Evolutionary conservation across 2,797 vertebrate species (phyloP).

Genomic region (Darevskia mixta): DNA sequence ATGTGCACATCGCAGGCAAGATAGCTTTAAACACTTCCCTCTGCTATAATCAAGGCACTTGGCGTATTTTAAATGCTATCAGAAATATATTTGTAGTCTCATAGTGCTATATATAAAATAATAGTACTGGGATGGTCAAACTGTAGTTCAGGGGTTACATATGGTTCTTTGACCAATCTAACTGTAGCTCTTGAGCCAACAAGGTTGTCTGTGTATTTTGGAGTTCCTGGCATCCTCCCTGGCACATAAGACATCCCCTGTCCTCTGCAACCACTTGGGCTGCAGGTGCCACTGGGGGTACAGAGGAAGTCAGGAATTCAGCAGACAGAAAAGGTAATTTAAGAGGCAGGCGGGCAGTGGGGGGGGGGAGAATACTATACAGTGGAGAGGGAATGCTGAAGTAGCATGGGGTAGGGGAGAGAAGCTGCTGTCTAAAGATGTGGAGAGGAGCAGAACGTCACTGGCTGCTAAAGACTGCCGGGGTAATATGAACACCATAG

Average conservation of each 20-base stretch:
- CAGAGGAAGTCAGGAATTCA: neutral
- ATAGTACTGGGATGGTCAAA: neutral
- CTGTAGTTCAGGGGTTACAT: neutral
- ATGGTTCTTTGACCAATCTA: neutral
- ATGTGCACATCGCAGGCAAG: neutral
- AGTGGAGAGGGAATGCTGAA: too few species aligned
- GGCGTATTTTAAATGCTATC: slow-evolving; percentile 4
- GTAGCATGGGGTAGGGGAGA: too few species aligned
- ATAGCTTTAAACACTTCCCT: neutral
- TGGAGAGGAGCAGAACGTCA: too few species aligned
- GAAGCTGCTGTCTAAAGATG: too few species aligned
- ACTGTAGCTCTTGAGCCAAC: neutral
- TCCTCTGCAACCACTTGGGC: too few species aligned
- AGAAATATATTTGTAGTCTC: neutral
- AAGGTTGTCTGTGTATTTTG: neutral
- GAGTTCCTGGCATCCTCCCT: neutral
- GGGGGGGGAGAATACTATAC: too few species aligned
- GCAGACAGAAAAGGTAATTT: neutral
- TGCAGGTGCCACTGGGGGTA: too few species aligned
- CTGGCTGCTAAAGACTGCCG: too few species aligned
- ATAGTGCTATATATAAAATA: neutral
- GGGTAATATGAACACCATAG: too few species aligned
- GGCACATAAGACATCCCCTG: too few species aligned
- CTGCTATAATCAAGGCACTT: neutral
- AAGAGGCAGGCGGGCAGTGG: too few species aligned